Evolutionary conservation across 1,140 invertebrate species (phyloP), one percentile per base, ranked within the genome.

Genomic region (Ceratosolen fusciceps): DNA sequence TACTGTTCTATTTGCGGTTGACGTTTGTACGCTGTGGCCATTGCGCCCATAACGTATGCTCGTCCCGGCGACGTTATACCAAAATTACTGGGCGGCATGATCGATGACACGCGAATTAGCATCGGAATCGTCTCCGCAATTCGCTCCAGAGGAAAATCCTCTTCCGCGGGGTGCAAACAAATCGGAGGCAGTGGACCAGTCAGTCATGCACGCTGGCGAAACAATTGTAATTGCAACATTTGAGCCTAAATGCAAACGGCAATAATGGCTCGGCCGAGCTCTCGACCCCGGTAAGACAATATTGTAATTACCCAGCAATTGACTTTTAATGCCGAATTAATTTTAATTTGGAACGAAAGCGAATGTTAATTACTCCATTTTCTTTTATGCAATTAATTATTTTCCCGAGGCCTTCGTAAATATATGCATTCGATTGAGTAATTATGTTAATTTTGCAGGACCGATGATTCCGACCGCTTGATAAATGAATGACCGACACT

Each of bases 1-100:
- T 74, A 56, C 67, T 58, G 77, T 74, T 79, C 77, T 67, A 74
- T 79, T 79, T 79, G 77, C 77, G 77, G 77, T 79, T 79, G 77
- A 79, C 77, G 77, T 79, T 79, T 79, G 77, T 79, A n/a, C n/a
- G n/a, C n/a, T 74, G 54, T 21, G 74, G 77, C 77, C 70, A 65
- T 74, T 74, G 37, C 71, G 68, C 54, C 47, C 56, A 49, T 74
- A 73, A 67, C 73, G 71, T 67, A 74, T 79, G 47, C 70, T 26
- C 56, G 43, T 5, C 43, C 58, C 77, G 77, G 31, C 56, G 77
- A 47, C 56, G 70, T 54, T 79, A 56, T 60, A 67, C 19, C 47
- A 34, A 74, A 73, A 79, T 79, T 79, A 74, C 77, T 70, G 47
- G 58, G 60, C 70, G 19, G 39, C 58, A 79, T 79, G 71, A 79